Evolutionary conservation across 2,888 invertebrate genomes (phyloP), one percentile per base, ranked within the genome.

Genomic region (Muschampia plurimacula): DNA sequence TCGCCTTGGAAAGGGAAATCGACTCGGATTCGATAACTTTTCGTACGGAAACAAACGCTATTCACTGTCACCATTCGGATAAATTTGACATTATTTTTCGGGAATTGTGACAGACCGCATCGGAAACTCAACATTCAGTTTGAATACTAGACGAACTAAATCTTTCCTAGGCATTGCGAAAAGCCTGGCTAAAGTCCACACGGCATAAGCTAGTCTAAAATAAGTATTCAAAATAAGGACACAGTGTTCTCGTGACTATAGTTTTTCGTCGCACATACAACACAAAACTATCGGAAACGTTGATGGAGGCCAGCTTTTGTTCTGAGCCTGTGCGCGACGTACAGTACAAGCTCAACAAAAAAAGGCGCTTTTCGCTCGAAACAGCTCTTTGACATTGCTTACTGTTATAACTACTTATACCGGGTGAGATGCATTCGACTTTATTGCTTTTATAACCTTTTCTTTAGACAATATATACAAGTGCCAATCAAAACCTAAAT

Each of bases 261-360:
- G 41, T 63, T 63, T 60, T 63, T 41, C 62, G 39, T 41, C 63
- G 10, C 41, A 41, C 63, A 15, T 36, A 22, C 2, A 36, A 22
- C 46, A n/a, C 59, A 36, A 49, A 68, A 68, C 60, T 68, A 68
- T 68, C 59, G 68, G n/a, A 39, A 67, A 22, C 68, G 41, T 39
- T 57, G 67, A 59, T 39, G 57, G 59, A 66, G 67, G 44, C 46
- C 22, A 44, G 59, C 68, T 60, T 49, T 68, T 68, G 68, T 68
- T 68, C 41, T 46, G 28, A 7, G 39, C 22, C 10, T 36, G 55
- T 62, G 60, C 10, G 59, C 67, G 67, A 39, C 62, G 67, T 66
- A 28, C 66, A 32, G 46, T 2, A 46, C 10, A 68, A 49, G n/a
- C n/a, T n/a, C n/a, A 28, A 28, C 28, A 28, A 28, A 68, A 68